Conservation (phyloP, 2,113 vertebrate species). For the Sitta europaea region DNA sequence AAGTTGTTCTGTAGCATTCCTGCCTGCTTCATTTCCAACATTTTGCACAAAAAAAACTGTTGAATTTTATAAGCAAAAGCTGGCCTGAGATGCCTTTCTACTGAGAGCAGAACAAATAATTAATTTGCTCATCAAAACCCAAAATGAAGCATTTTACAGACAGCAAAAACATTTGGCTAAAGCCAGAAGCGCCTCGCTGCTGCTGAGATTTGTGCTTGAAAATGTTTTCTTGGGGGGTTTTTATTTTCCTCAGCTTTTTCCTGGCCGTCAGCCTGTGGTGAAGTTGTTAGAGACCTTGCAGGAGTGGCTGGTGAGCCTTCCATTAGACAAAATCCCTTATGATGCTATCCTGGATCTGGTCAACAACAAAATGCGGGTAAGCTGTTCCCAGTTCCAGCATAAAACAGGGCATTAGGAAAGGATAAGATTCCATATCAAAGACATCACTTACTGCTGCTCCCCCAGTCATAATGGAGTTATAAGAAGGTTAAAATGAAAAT, state of each 20-base stretch:
- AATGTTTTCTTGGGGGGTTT: not conserved
- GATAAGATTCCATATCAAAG: conserved; percentile 18
- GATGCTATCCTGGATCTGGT: conserved; percentile 90
- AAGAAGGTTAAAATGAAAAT: conserved; percentile 62
- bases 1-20: not conserved
- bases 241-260: conserved; percentile 80
- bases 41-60: not conserved
- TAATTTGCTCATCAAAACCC: not conserved
- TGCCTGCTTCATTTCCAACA: not conserved
- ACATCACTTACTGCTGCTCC: conserved; percentile 21
- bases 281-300: conserved; percentile 90
- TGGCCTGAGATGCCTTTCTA: not conserved
- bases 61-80: not conserved
- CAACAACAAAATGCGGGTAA: conserved; percentile 95
- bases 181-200: not conserved
- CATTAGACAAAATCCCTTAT: conserved; percentile 89
- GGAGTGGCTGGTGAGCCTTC: conserved; percentile 91
- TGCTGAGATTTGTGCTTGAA: not conserved
- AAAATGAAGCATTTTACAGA: not conserved
- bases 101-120: not conserved
- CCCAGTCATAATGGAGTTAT: conserved; percentile 45
- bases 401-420: conserved; percentile 25
- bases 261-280: conserved; percentile 82
- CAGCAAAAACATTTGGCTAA: not conserved
- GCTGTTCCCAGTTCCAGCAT: not conserved